Conservation (phyloP, 2,888 invertebrate genomes). For the Acronicta leporina region DNA sequence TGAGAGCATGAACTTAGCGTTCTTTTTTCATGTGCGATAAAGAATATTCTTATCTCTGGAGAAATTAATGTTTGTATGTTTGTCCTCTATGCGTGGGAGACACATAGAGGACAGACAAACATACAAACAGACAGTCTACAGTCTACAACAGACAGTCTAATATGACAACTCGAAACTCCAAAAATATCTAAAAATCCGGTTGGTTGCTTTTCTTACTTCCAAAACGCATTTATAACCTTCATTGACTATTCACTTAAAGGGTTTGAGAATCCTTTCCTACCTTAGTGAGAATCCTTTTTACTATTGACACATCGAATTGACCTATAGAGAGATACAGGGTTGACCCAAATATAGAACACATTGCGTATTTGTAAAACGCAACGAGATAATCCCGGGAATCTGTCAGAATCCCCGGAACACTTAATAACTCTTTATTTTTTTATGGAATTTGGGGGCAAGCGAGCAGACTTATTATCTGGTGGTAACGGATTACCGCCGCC, state of each 20-base stretch:
- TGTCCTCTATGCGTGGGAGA: too few relatives aligned
- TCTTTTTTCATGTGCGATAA: too few relatives aligned
- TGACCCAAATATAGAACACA: conserved; percentile 53
- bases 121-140: too few relatives aligned
- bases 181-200: conserved; percentile 31
- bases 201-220: conserved; percentile 24
- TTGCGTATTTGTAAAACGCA: conserved; percentile 47
- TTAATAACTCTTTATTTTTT: too few relatives aligned
- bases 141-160: too few relatives aligned
- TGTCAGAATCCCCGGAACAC: conserved; percentile 27
- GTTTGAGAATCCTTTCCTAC: conserved; percentile 19
- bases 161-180: conserved; percentile 14
- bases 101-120: too few relatives aligned
- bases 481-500: too few relatives aligned
- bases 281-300: conserved; percentile 45
- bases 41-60: too few relatives aligned
- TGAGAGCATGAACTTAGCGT: too few relatives aligned
- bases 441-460: too few relatives aligned
- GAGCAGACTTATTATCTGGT: too few relatives aligned
- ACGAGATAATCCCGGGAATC: conserved; percentile 47
- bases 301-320: conserved; percentile 38
- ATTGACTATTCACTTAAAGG: conserved; percentile 23
- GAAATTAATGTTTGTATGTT: too few relatives aligned
- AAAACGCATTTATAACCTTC: conserved; percentile 30
- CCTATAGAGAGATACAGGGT: conserved; percentile 42